Conservation (phyloP, 2,888 invertebrate species). For the Drosophila tanythrix region DNA sequence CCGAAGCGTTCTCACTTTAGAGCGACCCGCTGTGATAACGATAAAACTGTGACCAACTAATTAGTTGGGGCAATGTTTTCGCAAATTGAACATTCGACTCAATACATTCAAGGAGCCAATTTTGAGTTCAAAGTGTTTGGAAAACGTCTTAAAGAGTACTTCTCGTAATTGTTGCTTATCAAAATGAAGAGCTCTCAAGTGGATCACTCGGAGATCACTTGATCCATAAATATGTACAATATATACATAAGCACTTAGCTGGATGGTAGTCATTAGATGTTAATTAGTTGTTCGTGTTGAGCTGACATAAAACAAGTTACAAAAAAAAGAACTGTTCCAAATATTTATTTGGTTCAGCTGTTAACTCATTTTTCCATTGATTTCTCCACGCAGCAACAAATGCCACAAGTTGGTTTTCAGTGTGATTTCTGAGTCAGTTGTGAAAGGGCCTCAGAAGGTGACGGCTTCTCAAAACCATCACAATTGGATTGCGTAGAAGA, state of each 20-base stretch:
- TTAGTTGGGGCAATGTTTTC: background rate
- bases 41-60: background rate
- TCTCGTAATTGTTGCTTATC: background rate
- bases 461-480: background rate
- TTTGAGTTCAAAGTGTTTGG: conserved; percentile 7
- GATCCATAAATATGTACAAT: conserved; percentile 7
- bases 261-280: conserved; percentile 20
- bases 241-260: conserved; percentile 34
- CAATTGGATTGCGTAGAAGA: background rate
- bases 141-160: background rate
- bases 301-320: conserved; percentile 26
- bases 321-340: conserved; percentile 25
- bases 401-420: conserved; percentile 7
- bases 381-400: background rate
- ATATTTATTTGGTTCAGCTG: conserved; percentile 1
- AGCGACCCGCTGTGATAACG: background rate
- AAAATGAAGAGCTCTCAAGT: conserved; percentile 28
- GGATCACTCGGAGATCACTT: conserved; percentile 23
- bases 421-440: conserved; percentile 30
- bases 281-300: conserved; percentile 45
- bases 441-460: conserved; percentile 29
- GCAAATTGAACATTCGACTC: background rate
- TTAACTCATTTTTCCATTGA: background rate
- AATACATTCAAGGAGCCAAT: background rate
- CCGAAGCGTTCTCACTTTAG: background rate